phyloP scores from a whole-genome alignment of 2,888 invertebrate genomes.

The Masnerella sp. region DNA sequence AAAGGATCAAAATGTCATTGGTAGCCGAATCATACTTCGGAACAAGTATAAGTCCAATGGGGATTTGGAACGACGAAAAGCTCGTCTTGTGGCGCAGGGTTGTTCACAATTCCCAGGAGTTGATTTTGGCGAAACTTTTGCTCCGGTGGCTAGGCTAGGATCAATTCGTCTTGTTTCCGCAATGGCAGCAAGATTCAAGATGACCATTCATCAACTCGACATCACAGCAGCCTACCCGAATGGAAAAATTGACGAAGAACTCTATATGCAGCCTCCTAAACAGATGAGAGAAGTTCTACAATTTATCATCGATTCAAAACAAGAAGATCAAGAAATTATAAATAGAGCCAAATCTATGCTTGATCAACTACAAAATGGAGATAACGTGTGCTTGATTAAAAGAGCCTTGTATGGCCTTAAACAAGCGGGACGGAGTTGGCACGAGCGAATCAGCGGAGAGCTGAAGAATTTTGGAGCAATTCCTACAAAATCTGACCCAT shows the following conservation, averaged over 20 bases:
- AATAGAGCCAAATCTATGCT: too few species aligned
- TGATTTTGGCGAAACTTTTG: conserved; percentile 19
- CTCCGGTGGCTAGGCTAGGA: conserved; percentile 19
- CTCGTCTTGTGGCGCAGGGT: conserved; percentile 25
- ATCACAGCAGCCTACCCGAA: conserved; percentile 34
- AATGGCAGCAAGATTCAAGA: neutral
- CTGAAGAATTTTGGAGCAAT: neutral
- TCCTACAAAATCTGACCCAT: neutral
- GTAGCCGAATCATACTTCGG: conserved; percentile 1
- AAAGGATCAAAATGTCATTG: conserved; percentile 24
- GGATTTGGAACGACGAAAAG: conserved; percentile 23
- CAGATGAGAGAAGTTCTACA: neutral
- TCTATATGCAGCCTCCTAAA: neutral
- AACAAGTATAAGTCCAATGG: conserved; percentile 15
- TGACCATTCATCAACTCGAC: conserved; percentile 10
- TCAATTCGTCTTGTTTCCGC: conserved; percentile 6
- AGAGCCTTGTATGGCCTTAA: too few species aligned
- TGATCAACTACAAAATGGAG: too few species aligned
- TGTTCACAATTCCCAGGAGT: conserved; percentile 22
- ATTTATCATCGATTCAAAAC: conserved; percentile 3
- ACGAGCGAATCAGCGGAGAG: neutral
- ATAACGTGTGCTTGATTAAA: conserved; percentile 59
- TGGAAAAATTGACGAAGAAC: conserved; percentile 20
- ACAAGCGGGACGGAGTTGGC: too few species aligned
- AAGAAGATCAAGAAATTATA: too few species aligned